A percentile compares a stretch with the other conserved stretches of the same genome.
Evolutionary conservation across 2,113 vertebrate species (phyloP).

Genomic region (human): DNA sequence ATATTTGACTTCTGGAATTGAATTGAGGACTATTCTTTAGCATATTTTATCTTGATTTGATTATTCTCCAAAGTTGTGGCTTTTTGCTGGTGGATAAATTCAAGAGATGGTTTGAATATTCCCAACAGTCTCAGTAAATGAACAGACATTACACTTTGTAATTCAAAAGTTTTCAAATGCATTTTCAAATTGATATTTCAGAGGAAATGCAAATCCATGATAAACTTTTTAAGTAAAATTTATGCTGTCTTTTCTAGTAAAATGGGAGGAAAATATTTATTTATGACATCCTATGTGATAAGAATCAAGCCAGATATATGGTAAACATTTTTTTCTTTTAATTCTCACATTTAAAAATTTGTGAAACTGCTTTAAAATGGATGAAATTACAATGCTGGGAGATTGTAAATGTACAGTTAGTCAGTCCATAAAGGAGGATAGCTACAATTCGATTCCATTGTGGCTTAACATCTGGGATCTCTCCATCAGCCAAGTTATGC

Average conservation of each 20-base stretch:
- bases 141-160: not conserved
- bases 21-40: not conserved
- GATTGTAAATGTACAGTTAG: not conserved
- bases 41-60: not conserved
- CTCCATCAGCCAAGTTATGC: not conserved
- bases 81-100: not conserved
- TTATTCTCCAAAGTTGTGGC: not conserved
- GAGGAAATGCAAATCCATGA: not conserved
- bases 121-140: not conserved
- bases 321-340: not conserved
- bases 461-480: not conserved
- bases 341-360: not conserved
- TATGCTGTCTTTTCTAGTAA: not conserved
- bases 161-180: not conserved
- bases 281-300: not conserved
- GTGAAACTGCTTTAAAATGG: not conserved
- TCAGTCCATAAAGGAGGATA: not conserved
- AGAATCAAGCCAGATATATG: not conserved
- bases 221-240: not conserved
- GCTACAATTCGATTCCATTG: not conserved
- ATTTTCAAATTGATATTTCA: constrained; percentile 37
- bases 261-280: not conserved
- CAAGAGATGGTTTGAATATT: not conserved
- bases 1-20: not conserved
- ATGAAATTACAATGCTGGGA: not conserved